Percentiles rank a stretch among this genome's conserved stretches.
Conservation (phyloP, 2,113 vertebrate species). For the pig (Sus scrofa) region DNA sequence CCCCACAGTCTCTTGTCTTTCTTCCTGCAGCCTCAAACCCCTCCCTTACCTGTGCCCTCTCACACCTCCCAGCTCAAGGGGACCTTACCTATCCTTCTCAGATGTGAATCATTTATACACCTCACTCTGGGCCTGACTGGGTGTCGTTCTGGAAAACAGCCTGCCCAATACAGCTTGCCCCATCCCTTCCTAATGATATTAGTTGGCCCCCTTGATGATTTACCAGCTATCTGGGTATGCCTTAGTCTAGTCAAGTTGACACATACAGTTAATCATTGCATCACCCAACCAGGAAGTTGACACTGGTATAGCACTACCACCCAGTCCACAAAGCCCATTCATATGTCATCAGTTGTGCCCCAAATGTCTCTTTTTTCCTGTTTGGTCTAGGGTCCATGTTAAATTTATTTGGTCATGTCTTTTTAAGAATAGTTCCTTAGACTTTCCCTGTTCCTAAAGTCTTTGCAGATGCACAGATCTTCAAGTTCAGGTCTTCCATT, state of each 20-base stretch:
- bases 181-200: not conserved
- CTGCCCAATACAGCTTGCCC: not conserved
- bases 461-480: not conserved
- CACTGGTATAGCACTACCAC: not conserved
- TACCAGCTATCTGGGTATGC: not conserved
- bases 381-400: not conserved
- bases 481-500: not conserved
- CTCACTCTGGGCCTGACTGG: not conserved
- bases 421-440: not conserved
- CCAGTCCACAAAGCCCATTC: not conserved
- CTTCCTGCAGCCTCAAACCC: not conserved
- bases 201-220: not conserved
- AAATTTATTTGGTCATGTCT: not conserved
- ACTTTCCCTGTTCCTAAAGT: not conserved
- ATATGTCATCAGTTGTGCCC: not conserved
- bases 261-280: not conserved
- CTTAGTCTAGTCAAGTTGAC: not conserved
- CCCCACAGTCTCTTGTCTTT: too few relatives aligned
- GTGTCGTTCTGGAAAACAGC: not conserved
- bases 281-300: not conserved
- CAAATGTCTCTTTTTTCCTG: not conserved
- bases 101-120: slow-evolving; percentile 18
- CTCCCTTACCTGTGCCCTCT: not conserved
- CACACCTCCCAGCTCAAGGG: not conserved
- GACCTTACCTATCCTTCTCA: not conserved